These are phyloP conservation scores for Sebastes minor DNA, from an alignment of 2,797 vertebrate genomes.

Conservation along the genomic window DNA sequence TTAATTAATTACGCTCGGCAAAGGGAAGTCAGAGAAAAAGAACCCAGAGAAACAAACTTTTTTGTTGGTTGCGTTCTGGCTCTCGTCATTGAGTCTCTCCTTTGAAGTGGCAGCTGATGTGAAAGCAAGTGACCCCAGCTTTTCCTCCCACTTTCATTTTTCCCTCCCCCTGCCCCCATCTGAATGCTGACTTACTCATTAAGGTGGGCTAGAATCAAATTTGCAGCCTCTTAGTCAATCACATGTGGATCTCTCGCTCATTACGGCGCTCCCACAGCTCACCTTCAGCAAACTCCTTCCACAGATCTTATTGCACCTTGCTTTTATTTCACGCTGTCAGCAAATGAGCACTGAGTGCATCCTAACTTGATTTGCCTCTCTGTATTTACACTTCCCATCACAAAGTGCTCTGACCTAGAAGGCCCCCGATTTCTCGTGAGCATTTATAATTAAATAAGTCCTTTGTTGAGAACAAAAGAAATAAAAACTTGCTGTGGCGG, in stretches of 20 bases:
- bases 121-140: constrained; percentile 38
- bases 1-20: constrained; percentile 60
- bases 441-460: constrained; percentile 30
- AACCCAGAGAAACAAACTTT: constrained; percentile 21
- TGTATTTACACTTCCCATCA: constrained; percentile 63
- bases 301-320: constrained; percentile 59
- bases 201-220: constrained; percentile 53
- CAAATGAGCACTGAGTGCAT: constrained; percentile 59
- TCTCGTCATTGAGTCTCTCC: not conserved
- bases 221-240: constrained; percentile 65
- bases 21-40: constrained; percentile 35
- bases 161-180: not conserved
- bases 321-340: constrained; percentile 59
- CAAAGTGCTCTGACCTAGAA: constrained; percentile 57
- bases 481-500: not conserved
- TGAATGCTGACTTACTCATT: constrained; percentile 46
- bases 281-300: constrained; percentile 41
- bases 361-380: constrained; percentile 61
- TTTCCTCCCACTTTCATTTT: not conserved
- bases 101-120: constrained; percentile 45
- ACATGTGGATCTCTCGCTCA: constrained; percentile 46
- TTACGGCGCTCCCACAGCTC: constrained; percentile 53
- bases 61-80: not conserved
- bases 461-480: constrained; percentile 43
- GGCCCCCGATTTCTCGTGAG: constrained; percentile 16